Evolutionary conservation across 2,113 vertebrate species (phyloP).

Genomic region (Macroglossus sobrinus): DNA sequence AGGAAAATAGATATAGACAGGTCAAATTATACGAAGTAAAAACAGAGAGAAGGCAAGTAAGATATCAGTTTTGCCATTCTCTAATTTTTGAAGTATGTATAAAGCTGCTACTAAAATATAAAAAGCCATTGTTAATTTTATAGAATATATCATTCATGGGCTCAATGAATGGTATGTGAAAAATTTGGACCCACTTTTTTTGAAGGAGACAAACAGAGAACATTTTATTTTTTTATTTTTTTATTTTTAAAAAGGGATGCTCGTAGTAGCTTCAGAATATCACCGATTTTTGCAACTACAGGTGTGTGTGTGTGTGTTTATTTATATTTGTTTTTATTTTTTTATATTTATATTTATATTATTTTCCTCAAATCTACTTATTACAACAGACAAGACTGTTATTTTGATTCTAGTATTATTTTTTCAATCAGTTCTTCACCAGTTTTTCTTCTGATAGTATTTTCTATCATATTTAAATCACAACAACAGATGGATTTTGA

Average conservation of each 20-base stretch:
- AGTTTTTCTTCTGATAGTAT: background rate
- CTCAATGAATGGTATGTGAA: background rate
- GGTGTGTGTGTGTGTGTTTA: background rate
- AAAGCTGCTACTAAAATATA: background rate
- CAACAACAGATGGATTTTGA: conserved; percentile 6
- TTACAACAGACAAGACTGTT: background rate
- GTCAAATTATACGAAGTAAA: background rate
- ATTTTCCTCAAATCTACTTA: background rate
- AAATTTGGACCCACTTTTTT: background rate
- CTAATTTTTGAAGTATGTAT: background rate
- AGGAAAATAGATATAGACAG: background rate
- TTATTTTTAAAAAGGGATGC: background rate
- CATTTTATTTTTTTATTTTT: background rate
- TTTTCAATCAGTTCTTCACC: background rate
- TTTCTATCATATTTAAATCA: background rate
- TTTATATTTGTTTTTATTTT: no score
- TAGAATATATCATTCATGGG: background rate
- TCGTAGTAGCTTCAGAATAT: background rate
- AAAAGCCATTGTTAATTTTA: background rate
- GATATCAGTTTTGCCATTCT: background rate
- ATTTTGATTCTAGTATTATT: background rate
- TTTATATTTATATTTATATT: background rate
- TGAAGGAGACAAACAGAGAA: background rate
- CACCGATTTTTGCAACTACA: background rate
- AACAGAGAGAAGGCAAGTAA: background rate